Base-by-base conservation (phyloP, 1,140 invertebrate species). In the Olivierus martensii region DNA sequence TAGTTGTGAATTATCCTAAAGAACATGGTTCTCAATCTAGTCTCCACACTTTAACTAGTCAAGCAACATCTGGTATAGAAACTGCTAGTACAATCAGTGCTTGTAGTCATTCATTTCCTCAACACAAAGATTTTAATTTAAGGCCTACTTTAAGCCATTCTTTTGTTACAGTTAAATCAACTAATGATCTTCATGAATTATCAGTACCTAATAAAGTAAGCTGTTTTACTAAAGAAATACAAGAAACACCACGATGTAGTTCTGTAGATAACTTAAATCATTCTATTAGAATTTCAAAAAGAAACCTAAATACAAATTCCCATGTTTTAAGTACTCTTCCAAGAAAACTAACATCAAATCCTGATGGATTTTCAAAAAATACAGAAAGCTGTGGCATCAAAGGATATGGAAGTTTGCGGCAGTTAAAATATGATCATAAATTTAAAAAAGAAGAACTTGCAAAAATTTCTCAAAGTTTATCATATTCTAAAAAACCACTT, bases 1-100 rank as follows among this genome's bases (percentile, higher is more conserved):
- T 65, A 12, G 49, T 65, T 21, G 47, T 63, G 10, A 51, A 59
- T 15, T 37, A 53, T 17, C 9, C 39, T 44, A 14, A 15, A 14
- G 11, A 15, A n/a, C n/a, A 18, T 12, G 28, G 21, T n/a, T 15
- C 22, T 5, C 47, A 22, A 15, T 45, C 43, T 18, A 22, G 43
- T 17, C 51, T 49, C n/a, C 51, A 55, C 48, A 28, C 52, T n/a
- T 49, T 52, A 19, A 47, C 48, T 17, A 41, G 12, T 39, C 15
- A 46, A 9, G 54, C 50, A 22, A 15, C 22, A 15, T 38, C 21
- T 34, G 49, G 53, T 18, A 35, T 52, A 35, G 35, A 52, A 37
- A 45, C 53, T 22, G 28, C 52, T 4, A 52, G 56, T 28, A 53
- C 53, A 44, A 41, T 56, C 12, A 50, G 52, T 47, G 43, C 38